phyloP scores from a whole-genome alignment of 2,888 invertebrate species.

The Cheilosia urbana region DNA sequence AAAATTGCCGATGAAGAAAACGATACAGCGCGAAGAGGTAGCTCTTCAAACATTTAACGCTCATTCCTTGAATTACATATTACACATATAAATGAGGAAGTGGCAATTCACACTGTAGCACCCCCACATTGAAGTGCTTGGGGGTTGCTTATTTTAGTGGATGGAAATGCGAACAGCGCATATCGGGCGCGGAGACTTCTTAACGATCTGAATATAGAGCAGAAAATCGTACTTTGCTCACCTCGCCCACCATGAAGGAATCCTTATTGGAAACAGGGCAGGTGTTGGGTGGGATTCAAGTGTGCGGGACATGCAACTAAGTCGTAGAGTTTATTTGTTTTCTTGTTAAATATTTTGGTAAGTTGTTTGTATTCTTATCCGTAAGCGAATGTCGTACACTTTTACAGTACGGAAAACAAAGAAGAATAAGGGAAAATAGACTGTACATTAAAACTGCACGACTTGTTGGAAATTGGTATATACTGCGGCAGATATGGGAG shows the following conservation, averaged over 20 bases:
- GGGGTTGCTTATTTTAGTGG: constrained; percentile 8
- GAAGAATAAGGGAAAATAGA: constrained; percentile 38
- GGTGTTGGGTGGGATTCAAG: constrained; percentile 9
- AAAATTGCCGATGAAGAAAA: neutral
- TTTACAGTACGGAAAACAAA: constrained; percentile 6
- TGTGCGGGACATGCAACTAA: constrained; percentile 49
- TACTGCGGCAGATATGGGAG: constrained; percentile 1
- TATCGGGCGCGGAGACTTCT: constrained; percentile 3
- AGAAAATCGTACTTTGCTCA: constrained; percentile 53
- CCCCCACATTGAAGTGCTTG: constrained; percentile 8
- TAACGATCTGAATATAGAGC: constrained; percentile 52
- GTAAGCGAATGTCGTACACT: neutral
- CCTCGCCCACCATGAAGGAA: constrained; percentile 26
- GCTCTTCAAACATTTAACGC: constrained; percentile 40
- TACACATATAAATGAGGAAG: constrained; percentile 41
- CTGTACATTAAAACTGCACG: constrained; percentile 55
- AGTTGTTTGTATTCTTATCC: constrained; percentile 11
- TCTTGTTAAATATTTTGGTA: constrained; percentile 18
- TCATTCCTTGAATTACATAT: constrained; percentile 49
- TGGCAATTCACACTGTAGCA: constrained; percentile 55
- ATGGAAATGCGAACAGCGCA: constrained; percentile 5
- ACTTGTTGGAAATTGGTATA: constrained; percentile 20
- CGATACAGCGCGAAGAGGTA: constrained; percentile 18
- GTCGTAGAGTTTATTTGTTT: constrained; percentile 43
- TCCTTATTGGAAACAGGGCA: constrained; percentile 14